phyloP scores from a whole-genome alignment of 2,797 vertebrate species.

The Saxicola maurus region DNA sequence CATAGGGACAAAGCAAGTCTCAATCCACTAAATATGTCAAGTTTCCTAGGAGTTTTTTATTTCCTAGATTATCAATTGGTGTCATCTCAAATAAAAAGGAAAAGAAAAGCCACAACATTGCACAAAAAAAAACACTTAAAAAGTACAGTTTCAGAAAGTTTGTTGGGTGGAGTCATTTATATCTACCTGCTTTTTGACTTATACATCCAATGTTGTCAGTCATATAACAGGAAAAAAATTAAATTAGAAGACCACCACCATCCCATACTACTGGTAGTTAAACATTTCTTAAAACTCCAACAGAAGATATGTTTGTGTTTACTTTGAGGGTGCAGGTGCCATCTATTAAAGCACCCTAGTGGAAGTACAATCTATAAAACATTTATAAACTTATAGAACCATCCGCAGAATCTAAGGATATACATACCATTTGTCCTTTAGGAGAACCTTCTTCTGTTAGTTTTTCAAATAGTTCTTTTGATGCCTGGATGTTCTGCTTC shows the following conservation, averaged over 20 bases:
- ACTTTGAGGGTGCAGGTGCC: not conserved
- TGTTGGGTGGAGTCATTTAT: not conserved
- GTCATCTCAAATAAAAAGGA: not conserved
- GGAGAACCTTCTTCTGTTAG: constrained; percentile 90
- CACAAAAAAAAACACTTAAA: not conserved
- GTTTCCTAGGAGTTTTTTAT: not conserved
- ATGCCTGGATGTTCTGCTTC: constrained; percentile 84
- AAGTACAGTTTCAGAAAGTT: not conserved
- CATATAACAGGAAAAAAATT: not conserved
- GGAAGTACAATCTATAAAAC: not conserved
- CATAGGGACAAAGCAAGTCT: not conserved
- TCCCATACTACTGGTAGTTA: not conserved
- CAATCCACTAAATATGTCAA: not conserved
- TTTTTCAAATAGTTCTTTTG: constrained; percentile 90
- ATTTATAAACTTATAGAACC: not conserved
- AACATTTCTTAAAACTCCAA: not conserved
- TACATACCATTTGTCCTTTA: constrained; percentile 87
- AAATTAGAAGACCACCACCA: not conserved
- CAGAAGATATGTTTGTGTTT: not conserved
- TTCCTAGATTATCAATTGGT: not conserved
- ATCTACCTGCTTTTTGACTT: not conserved
- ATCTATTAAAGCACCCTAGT: not conserved
- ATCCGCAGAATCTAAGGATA: not conserved
- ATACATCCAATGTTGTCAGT: not conserved
- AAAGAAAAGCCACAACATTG: not conserved